Evolutionary conservation across 2,113 vertebrate species (phyloP).

Genomic region (Chaetorhynchus papuensis): DNA sequence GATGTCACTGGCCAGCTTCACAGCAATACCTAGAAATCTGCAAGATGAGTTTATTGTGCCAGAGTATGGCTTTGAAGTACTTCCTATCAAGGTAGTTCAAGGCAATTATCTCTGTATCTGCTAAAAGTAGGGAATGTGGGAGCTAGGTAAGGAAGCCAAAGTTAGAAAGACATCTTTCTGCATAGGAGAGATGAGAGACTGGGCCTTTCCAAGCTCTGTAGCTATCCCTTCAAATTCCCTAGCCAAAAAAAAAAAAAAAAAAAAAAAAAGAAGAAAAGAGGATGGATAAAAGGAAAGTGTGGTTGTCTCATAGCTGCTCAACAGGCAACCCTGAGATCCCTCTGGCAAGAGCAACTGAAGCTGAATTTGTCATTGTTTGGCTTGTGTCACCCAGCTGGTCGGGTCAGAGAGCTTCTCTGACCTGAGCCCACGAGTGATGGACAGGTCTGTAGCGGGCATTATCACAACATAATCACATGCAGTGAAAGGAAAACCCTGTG

Average conservation of each 20-base stretch:
- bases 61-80: neutral
- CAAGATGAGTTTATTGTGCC: neutral
- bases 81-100: neutral
- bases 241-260: neutral
- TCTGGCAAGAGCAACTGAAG: slow-evolving; percentile 52
- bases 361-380: slow-evolving; percentile 62
- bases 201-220: neutral
- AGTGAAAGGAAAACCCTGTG: slow-evolving; percentile 36
- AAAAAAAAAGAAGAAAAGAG: neutral
- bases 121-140: neutral
- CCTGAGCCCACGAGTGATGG: slow-evolving; percentile 37
- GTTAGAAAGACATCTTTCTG: neutral
- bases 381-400: slow-evolving; percentile 39
- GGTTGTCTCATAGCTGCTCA: neutral
- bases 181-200: neutral
- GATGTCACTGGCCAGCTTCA: neutral
- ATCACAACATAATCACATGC: slow-evolving; percentile 58
- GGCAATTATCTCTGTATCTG: neutral
- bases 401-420: slow-evolving; percentile 64
- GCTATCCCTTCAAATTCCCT: neutral
- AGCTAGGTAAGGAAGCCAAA: neutral
- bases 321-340: slow-evolving; percentile 19
- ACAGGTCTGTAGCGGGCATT: slow-evolving; percentile 58
- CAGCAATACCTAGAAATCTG: neutral
- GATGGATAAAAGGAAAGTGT: neutral